Conservation (phyloP, 1,140 invertebrate genomes). For the Lordiphosa stackelbergi region DNA sequence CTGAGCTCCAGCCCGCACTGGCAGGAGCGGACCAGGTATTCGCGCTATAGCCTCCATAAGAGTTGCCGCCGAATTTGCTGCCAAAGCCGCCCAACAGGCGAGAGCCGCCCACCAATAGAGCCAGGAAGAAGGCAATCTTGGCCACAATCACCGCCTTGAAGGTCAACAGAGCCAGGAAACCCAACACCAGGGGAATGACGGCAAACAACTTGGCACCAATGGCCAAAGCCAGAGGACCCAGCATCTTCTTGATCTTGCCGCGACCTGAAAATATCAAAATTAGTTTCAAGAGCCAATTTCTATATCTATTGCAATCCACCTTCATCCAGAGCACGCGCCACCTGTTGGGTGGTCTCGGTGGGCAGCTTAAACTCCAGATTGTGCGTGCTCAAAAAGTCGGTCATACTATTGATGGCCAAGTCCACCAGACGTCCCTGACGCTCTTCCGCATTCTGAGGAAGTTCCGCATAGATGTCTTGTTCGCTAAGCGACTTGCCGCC, state of each 20-base stretch:
- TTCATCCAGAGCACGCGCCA: slow-evolving; percentile 81
- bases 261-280: slow-evolving; percentile 78
- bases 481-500: slow-evolving; percentile 78
- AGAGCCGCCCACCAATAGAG: slow-evolving; percentile 83
- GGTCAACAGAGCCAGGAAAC: slow-evolving; percentile 84
- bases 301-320: slow-evolving; percentile 70
- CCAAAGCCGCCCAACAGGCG: slow-evolving; percentile 81
- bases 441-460: slow-evolving; percentile 79
- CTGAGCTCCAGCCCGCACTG: slow-evolving; percentile 77
- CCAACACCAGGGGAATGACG: slow-evolving; percentile 83
- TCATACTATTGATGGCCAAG: slow-evolving; percentile 79
- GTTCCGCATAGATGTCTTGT: slow-evolving; percentile 79
- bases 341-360: slow-evolving; percentile 78
- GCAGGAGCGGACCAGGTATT: slow-evolving; percentile 66
- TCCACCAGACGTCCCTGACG: slow-evolving; percentile 78
- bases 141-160: slow-evolving; percentile 85
- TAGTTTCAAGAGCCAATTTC: too few species aligned
- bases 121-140: slow-evolving; percentile 85
- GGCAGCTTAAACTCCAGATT: slow-evolving; percentile 81
- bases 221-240: slow-evolving; percentile 82
- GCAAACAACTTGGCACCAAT: slow-evolving; percentile 84
- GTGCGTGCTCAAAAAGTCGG: slow-evolving; percentile 80
- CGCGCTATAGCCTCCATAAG: slow-evolving; percentile 60
- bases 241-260: slow-evolving; percentile 85
- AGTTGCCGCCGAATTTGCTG: slow-evolving; percentile 63